Evolutionary conservation across 2,888 invertebrate species (phyloP), one percentile per base, ranked within the genome.

Genomic region (Candidula unifasciata): DNA sequence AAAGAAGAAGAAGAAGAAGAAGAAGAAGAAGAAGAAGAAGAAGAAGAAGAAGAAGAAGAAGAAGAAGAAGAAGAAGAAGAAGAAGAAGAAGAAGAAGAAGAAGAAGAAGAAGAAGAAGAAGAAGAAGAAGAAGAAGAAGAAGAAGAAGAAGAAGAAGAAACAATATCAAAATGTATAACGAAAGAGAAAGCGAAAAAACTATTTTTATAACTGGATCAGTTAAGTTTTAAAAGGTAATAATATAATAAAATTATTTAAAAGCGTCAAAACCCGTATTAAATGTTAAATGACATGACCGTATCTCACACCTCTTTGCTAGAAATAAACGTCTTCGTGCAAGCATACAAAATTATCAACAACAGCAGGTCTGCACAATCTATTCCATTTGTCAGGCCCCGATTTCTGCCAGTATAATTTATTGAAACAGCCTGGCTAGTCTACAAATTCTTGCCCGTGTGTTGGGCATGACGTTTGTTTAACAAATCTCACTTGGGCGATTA

Each of bases 121-220:
- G 71, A 71, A 35, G 64, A 66, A 81, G 82, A 81, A 66, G 64
- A 66, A 81, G 82, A 81, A 33, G 64, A 37, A 71, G 82, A 71
- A 37, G 64, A 66, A 71, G 71, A 81, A 37, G 44, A 64, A 79
- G 57, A 68, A 35, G 37, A 64, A 79, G 35, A 79, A 44, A n/a
- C n/a, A n/a, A n/a, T n/a, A n/a, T n/a, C n/a, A n/a, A n/a, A n/a
- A n/a, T n/a, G n/a, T n/a, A n/a, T n/a, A n/a, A n/a, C n/a, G n/a
- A n/a, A n/a, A n/a, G n/a, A n/a, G n/a, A n/a, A n/a, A n/a, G n/a
- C n/a, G n/a, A n/a, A n/a, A n/a, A n/a, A n/a, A n/a, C n/a, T n/a
- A n/a, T n/a, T n/a, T n/a, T n/a, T n/a, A n/a, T n/a, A n/a, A n/a
- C n/a, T n/a, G n/a, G n/a, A n/a, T n/a, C n/a, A n/a, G n/a, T n/a